Conservation (phyloP, 2,888 invertebrate genomes). For the Gymnosoma rotundatum region DNA sequence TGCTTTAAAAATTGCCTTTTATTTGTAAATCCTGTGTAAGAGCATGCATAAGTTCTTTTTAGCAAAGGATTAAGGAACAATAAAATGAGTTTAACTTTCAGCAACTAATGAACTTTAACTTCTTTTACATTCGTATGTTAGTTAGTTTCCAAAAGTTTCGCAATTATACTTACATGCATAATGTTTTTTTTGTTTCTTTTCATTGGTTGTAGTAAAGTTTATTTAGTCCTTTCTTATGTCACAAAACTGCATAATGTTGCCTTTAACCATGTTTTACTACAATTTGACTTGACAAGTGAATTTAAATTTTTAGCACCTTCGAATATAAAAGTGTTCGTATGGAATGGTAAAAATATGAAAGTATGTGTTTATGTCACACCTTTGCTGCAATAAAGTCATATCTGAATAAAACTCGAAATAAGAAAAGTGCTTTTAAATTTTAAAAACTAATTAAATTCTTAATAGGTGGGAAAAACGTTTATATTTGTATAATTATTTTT, state of each 20-base stretch:
- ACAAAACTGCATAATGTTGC: conserved; percentile 16
- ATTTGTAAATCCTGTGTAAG: not conserved
- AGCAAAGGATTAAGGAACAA: not conserved
- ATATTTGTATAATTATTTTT: too few species aligned
- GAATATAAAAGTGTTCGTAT: not conserved
- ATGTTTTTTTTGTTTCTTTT: not conserved
- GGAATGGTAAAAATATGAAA: not conserved
- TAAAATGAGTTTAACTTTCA: conserved; percentile 18
- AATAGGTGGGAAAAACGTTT: too few species aligned
- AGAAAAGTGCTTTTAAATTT: too few species aligned
- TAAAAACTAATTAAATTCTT: too few species aligned
- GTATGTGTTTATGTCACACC: not conserved
- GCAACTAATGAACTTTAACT: conserved; percentile 23
- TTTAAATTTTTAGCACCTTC: conserved; percentile 38
- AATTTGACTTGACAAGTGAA: conserved; percentile 18
- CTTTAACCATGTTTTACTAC: conserved; percentile 13
- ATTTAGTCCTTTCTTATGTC: not conserved
- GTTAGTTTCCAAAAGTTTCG: too few species aligned
- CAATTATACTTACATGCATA: not conserved
- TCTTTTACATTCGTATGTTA: not conserved
- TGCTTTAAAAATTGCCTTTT: too few species aligned
- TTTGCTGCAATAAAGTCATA: too few species aligned
- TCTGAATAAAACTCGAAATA: too few species aligned
- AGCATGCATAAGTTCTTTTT: not conserved
- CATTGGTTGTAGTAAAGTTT: conserved; percentile 13